Evolutionary conservation across 2,888 invertebrate species (phyloP).

Genomic region (Alentia gelatinosa): DNA sequence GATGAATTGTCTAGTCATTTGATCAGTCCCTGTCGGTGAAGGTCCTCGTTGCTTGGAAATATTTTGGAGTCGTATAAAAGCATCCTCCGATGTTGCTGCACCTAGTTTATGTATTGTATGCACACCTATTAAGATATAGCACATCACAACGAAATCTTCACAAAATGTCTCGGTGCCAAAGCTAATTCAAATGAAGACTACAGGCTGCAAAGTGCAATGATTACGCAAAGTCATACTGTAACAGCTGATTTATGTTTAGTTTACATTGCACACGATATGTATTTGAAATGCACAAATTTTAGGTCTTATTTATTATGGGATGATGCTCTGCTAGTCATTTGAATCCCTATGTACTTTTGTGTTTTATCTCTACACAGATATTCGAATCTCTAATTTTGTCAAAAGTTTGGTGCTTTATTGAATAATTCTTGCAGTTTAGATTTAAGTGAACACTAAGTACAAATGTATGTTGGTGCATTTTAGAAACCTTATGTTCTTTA

Average conservation of each 20-base stretch:
- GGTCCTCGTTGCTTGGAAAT: too few species aligned
- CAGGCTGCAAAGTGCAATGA: background rate
- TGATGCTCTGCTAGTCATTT: background rate
- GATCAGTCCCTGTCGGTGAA: background rate
- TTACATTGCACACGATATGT: background rate
- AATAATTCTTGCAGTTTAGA: background rate
- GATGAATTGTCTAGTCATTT: constrained; percentile 4
- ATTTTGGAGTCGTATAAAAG: too few species aligned
- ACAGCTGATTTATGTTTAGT: background rate
- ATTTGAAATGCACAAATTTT: constrained; percentile 8
- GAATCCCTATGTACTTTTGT: background rate
- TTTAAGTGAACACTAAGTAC: background rate
- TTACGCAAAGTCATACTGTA: background rate
- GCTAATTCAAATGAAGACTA: background rate
- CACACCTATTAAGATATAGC: background rate
- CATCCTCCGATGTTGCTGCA: too few species aligned
- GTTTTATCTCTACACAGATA: background rate
- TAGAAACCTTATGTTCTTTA: background rate
- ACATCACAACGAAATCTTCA: background rate
- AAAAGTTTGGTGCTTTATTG: background rate
- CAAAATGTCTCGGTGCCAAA: constrained; percentile 1
- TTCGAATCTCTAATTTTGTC: background rate
- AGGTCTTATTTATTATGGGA: background rate
- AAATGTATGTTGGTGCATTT: background rate
- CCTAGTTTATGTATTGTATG: too few species aligned